phyloP scores from a whole-genome alignment of 2,797 vertebrate species.

The Cirrhinus mrigala region DNA sequence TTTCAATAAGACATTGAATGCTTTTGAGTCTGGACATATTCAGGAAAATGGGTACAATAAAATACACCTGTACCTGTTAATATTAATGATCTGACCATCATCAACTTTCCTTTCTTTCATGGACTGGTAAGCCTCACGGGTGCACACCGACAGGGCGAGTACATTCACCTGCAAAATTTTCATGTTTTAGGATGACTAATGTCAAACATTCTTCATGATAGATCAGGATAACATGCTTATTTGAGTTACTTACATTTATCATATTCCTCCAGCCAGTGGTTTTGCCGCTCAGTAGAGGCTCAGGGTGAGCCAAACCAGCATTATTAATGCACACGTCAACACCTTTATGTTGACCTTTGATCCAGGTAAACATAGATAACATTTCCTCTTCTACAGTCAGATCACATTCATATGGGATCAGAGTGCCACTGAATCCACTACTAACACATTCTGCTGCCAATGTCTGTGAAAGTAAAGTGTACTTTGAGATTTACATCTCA shows the following conservation, averaged over 20 bases:
- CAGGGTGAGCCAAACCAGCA: constrained; percentile 82
- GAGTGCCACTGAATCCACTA: constrained; percentile 79
- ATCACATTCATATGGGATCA: constrained; percentile 89
- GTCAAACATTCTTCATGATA: background rate
- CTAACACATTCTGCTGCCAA: constrained; percentile 85
- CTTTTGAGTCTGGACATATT: background rate
- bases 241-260: constrained; percentile 82
- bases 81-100: constrained; percentile 90
- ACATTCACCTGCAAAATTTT: constrained; percentile 83
- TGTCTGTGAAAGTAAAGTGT: constrained; percentile 71
- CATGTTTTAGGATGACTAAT: background rate
- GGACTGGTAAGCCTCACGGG: constrained; percentile 88
- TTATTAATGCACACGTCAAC: constrained; percentile 94
- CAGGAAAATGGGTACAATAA: background rate
- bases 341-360: constrained; percentile 83
- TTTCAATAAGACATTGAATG: background rate
- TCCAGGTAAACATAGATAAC: constrained; percentile 86
- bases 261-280: constrained; percentile 87
- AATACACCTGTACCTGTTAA: constrained; percentile 82
- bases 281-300: constrained; percentile 81
- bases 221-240: background rate
- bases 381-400: constrained; percentile 87
- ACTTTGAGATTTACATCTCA: background rate
- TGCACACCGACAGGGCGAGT: constrained; percentile 85
- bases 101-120: constrained; percentile 90